These are phyloP conservation scores for Drosophila recens DNA, from an alignment of 2,888 invertebrate genomes.

Conservation along the genomic window DNA sequence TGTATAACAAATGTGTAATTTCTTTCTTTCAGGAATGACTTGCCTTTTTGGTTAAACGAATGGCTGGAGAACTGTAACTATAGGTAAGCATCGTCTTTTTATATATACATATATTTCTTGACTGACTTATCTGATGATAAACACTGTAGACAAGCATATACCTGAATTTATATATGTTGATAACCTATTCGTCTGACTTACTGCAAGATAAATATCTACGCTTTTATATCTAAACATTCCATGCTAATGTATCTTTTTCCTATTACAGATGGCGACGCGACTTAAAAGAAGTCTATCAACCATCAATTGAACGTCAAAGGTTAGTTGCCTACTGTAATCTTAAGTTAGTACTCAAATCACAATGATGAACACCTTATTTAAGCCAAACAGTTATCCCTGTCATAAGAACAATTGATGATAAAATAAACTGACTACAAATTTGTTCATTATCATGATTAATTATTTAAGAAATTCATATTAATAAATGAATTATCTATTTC, in stretches of 20 bases:
- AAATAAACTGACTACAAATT: constrained; percentile 33
- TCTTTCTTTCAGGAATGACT: neutral
- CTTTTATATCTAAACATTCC: neutral
- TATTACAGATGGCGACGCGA: neutral
- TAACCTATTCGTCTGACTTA: constrained; percentile 32
- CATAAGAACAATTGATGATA: constrained; percentile 69
- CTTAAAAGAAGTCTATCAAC: too few relatives aligned
- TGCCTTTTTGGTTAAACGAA: too few relatives aligned
- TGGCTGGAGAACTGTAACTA: too few relatives aligned
- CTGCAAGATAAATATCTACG: neutral
- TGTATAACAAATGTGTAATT: neutral
- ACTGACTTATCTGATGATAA: constrained; percentile 38
- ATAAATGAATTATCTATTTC: neutral
- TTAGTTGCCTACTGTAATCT: constrained; percentile 8
- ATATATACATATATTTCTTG: neutral
- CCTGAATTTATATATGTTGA: constrained; percentile 55
- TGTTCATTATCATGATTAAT: constrained; percentile 3
- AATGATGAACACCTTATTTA: constrained; percentile 59
- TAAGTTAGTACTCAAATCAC: neutral
- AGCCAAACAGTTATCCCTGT: constrained; percentile 68
- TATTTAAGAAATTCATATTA: neutral
- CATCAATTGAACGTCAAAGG: neutral
- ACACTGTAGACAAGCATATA: constrained; percentile 59
- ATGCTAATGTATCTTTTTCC: neutral
- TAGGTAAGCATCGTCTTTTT: constrained; percentile 21